Evolutionary conservation across 2,797 vertebrate genomes (phyloP), one percentile per base, ranked within the genome.

Genomic region (Acomys russatus): DNA sequence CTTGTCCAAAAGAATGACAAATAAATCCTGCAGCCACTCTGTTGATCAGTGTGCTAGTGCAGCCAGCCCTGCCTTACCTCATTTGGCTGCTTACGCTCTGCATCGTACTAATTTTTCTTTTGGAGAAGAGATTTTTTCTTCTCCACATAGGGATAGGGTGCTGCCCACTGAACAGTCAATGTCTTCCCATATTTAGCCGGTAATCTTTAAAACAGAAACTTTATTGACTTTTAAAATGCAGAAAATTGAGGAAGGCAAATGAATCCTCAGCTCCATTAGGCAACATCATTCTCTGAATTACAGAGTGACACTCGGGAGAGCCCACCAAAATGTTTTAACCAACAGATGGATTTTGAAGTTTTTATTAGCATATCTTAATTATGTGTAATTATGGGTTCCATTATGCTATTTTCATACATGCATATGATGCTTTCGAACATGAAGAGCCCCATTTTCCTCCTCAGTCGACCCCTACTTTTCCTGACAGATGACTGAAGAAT

Each of bases 151-250:
- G 28, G 44, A 35, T 56, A 85, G 38, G 3, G 17, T 79, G 9
- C n/a, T 79, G 33, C 11, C 61, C 78, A 49, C 64, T 54, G 33
- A 95, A 88, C 0, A 9, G 23, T 80, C 18, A 56, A 30, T 85
- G 12, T 92, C 14, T 63, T 91, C 87, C 61, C 33, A 90, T 80
- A 96, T 94, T 80, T 76, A 88, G 76, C 77, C 64, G 30, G 44
- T 71, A 33, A 71, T 80, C 89, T 96, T 87, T 77, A 15, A 83
- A 93, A 90, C 17, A 59, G 14, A 90, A 94, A 66, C n/a, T 80
- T 92, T 68, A 83, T 54, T 86, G 73, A 94, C 82, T 82, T 93
- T 74, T 78, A 93, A 94, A 88, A 90, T 94, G 85, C 76, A 92
- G 85, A 84, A 90, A 95, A 89, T 88, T 92, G 35, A 88, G 83